Evolutionary conservation across 2,113 vertebrate species (phyloP).

Genomic region (Bolborhynchus lineola): DNA sequence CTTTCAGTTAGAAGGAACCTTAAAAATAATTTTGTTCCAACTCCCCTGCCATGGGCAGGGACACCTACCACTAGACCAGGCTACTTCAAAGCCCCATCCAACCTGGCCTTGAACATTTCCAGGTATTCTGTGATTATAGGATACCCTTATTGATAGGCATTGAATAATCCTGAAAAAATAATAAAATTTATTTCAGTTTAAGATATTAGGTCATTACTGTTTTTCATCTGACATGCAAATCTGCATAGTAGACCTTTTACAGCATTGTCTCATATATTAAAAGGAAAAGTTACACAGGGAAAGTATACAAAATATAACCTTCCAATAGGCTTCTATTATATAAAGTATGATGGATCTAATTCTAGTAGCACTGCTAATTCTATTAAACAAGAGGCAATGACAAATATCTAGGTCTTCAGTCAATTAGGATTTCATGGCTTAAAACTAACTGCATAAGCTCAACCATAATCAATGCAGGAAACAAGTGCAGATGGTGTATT

Average conservation of each 20-base stretch:
- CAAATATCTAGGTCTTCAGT: background rate
- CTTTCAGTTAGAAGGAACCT: background rate
- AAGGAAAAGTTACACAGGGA: background rate
- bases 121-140: background rate
- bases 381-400: background rate
- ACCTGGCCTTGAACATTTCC: background rate
- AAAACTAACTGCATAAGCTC: background rate
- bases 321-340: background rate
- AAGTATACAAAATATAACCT: background rate
- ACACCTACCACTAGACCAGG: background rate
- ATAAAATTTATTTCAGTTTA: background rate
- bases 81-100: background rate
- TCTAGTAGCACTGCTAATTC: background rate
- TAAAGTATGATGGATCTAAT: background rate
- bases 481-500: conserved; percentile 8
- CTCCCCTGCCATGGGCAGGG: background rate
- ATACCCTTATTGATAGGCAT: background rate
- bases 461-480: background rate
- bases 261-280: background rate
- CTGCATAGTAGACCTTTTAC: background rate
- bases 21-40: background rate
- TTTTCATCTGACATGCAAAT: background rate
- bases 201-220: background rate
- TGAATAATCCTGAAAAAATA: background rate
- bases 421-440: conserved; percentile 10